phyloP scores from a whole-genome alignment of 2,113 vertebrate genomes.

The Melanostigma gelatinosum region DNA sequence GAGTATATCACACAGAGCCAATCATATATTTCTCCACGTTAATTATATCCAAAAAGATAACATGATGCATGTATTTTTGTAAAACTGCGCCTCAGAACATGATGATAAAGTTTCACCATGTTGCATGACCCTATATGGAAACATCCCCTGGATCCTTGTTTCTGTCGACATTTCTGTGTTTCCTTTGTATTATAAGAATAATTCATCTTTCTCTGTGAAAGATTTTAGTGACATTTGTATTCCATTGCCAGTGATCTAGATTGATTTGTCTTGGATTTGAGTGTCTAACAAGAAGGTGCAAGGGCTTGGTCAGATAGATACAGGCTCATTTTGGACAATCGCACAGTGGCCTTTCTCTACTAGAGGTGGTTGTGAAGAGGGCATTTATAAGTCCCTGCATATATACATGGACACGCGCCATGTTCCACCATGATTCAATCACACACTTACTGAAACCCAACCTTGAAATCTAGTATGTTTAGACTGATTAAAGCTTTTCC shows the following conservation, averaged over 20 bases:
- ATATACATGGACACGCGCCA: constrained; percentile 55
- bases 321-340: constrained; percentile 82
- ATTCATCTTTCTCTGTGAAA: constrained; percentile 69
- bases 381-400: constrained; percentile 56
- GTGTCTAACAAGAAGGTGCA: constrained; percentile 65
- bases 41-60: constrained; percentile 73
- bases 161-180: constrained; percentile 67
- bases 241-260: constrained; percentile 65
- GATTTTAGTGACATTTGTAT: constrained; percentile 63
- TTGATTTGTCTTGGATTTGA: constrained; percentile 55
- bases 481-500: constrained; percentile 54
- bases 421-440: constrained; percentile 64
- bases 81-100: constrained; percentile 73
- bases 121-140: constrained; percentile 78
- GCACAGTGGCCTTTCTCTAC: constrained; percentile 83
- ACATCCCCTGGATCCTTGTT: constrained; percentile 70
- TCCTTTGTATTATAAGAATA: constrained; percentile 62
- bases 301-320: constrained; percentile 65
- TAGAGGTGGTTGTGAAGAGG: constrained; percentile 70
- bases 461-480: constrained; percentile 58
- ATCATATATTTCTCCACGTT: constrained; percentile 73
- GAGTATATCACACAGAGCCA: constrained; percentile 66
- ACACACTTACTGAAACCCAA: constrained; percentile 48
- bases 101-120: constrained; percentile 70
- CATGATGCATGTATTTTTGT: constrained; percentile 82